Evolutionary conservation across 2,113 vertebrate species (phyloP), one percentile per base, ranked within the genome.

Genomic region (Capreolus pygargus): DNA sequence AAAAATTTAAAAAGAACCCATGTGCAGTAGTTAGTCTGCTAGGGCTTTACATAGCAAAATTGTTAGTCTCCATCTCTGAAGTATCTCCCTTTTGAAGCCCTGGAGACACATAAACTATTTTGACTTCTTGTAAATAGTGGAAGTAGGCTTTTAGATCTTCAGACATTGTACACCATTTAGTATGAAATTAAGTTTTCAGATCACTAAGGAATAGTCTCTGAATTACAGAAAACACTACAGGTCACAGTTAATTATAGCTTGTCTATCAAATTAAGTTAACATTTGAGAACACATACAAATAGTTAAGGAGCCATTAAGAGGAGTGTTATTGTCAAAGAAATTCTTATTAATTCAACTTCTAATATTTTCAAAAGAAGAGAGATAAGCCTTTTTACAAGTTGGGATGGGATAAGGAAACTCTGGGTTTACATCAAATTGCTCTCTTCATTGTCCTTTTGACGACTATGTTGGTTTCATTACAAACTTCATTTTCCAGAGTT

Each of bases 141-240:
- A 86, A 89, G 64, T 52, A 60, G 15, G 50, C 67, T 76, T 92
- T 96, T 50, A 92, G 74, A 89, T 85, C 30, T 11, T 88, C 85
- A 93, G 91, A 89, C 70, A 81, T 3, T 81, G n/a, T 79, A 89
- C 33, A 95, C n/a, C 55, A 89, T 92, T 95, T 79, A 86, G 74
- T 94, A 89, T 91, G 70, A 97, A 98, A 98, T 95, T 94, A 97
- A 96, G 88, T 97, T 98, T 98, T 97, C 86, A 96, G 91, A 91
- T 96, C 84, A 13, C 86, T 95, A 93, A 94, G 93, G 86, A 95
- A 96, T 95, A 54, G 81, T 96, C 81, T 86, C 45, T 94, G 94
- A 97, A 93, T 95, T 97, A 96, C 57, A 97, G 89, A 97, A 97
- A 96, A 89, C 57, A 94, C 33, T 55, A 89, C 16, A 92, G 96